These are phyloP conservation scores for Aphelenchoides avenae DNA, from an alignment of 1,140 invertebrate species.

Conservation along the genomic window DNA sequence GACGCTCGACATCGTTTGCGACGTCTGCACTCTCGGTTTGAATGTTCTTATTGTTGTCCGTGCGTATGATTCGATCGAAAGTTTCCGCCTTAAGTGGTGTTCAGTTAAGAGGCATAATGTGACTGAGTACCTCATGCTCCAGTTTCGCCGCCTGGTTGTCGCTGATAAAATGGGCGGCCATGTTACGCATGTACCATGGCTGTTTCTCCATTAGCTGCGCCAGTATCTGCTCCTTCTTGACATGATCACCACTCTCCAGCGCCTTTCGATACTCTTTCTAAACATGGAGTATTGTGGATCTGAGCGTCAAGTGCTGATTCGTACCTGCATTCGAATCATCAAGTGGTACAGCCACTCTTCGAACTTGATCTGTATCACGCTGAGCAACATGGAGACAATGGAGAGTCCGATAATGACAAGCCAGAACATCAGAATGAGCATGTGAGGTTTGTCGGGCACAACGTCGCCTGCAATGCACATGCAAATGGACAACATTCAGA, in stretches of 20 bases:
- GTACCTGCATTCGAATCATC: slow-evolving; percentile 51
- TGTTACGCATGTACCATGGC: slow-evolving; percentile 45
- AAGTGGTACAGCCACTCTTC: slow-evolving; percentile 58
- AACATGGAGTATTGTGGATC: slow-evolving; percentile 4
- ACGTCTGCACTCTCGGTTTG: slow-evolving; percentile 45
- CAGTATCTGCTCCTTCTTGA: slow-evolving; percentile 34
- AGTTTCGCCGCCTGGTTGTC: slow-evolving; percentile 50
- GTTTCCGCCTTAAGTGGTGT: slow-evolving; percentile 32
- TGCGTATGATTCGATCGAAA: slow-evolving; percentile 39
- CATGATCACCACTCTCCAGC: slow-evolving; percentile 33
- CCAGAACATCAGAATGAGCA: slow-evolving; percentile 55
- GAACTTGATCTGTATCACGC: slow-evolving; percentile 56
- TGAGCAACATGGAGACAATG: slow-evolving; percentile 55
- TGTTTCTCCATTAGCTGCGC: slow-evolving; percentile 42
- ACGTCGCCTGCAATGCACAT: slow-evolving; percentile 51
- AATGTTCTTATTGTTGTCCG: slow-evolving; percentile 49
- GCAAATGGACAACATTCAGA: not conserved
- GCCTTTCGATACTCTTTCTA: slow-evolving; percentile 52
- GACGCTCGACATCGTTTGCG: not conserved
- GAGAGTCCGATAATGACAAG: slow-evolving; percentile 58
- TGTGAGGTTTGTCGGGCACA: slow-evolving; percentile 54
- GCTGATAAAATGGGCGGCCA: slow-evolving; percentile 48
- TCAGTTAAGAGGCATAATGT: slow-evolving; percentile 4
- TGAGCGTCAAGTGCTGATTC: slow-evolving; percentile 4
- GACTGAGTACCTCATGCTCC: slow-evolving; percentile 33